A percentile compares a stretch with the other conserved stretches of the same genome.
phyloP scores from a whole-genome alignment of 2,797 vertebrate genomes.

The Carcharodon carcharias region DNA sequence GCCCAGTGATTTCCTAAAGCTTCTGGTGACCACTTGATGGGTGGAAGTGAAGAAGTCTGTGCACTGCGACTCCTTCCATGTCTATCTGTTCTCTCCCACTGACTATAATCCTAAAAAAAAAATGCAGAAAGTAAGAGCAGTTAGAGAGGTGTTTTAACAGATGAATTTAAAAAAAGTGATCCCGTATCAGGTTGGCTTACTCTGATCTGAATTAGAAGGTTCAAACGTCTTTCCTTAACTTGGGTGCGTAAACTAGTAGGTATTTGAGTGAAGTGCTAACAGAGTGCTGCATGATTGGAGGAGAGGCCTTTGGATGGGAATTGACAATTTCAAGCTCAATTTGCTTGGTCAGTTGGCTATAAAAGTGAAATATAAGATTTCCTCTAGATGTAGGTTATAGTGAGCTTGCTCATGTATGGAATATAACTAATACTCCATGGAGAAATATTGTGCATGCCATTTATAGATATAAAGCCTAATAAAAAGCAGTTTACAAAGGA shows the following conservation, averaged over 20 bases:
- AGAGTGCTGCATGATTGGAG: not conserved
- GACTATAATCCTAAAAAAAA: constrained; percentile 12
- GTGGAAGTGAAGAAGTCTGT: constrained; percentile 1
- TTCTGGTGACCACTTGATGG: constrained; percentile 17
- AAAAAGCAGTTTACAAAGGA: not conserved
- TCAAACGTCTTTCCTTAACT: not conserved
- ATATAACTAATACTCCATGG: not conserved
- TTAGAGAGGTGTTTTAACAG: not conserved
- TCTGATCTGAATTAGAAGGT: not conserved
- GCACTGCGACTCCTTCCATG: too few relatives aligned
- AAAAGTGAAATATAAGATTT: not conserved
- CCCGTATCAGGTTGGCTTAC: not conserved
- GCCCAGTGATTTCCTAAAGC: constrained; percentile 27
- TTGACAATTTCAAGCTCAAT: not conserved
- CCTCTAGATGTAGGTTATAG: not conserved
- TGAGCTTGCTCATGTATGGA: not conserved
- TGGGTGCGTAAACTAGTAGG: not conserved
- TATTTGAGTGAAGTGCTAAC: not conserved
- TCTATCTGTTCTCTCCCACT: constrained; percentile 26
- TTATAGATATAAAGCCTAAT: not conserved
- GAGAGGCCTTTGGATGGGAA: not conserved
- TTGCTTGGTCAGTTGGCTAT: not conserved
- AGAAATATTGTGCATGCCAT: not conserved
- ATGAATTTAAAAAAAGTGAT: not conserved
- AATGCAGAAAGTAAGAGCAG: not conserved